Conservation (phyloP, 2,888 invertebrate species). For the Antheraea yamamai region DNA sequence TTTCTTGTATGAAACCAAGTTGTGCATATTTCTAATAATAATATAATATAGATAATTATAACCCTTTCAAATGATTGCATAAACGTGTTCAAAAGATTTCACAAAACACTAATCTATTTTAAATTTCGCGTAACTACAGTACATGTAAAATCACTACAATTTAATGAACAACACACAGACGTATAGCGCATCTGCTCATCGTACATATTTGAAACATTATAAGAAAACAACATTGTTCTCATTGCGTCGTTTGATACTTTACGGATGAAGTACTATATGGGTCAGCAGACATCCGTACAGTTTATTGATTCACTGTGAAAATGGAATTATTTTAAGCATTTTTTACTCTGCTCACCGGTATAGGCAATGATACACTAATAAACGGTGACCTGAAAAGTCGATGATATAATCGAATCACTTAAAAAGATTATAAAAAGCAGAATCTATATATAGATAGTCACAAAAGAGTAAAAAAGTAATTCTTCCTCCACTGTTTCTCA, state of each 20-base stretch:
- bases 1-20: background rate
- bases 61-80: background rate
- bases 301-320: conserved; percentile 28
- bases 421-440: background rate
- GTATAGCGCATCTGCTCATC: too few species aligned
- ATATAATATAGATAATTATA: too few species aligned
- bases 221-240: conserved; percentile 11
- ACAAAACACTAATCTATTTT: background rate
- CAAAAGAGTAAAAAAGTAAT: too few species aligned
- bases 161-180: background rate
- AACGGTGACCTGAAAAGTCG: background rate
- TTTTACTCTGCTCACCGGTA: background rate
- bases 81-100: background rate
- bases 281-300: conserved; percentile 46
- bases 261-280: conserved; percentile 34
- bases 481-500: too few species aligned
- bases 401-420: background rate
- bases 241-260: conserved; percentile 12
- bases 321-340: background rate
- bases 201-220: background rate
- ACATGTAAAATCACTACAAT: background rate
- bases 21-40: too few species aligned
- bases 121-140: background rate
- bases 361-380: background rate
- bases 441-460: background rate